A percentile compares a stretch with the other conserved stretches of the same genome.
Conservation (phyloP, 2,888 invertebrate species). For the Meteorus colon region DNA sequence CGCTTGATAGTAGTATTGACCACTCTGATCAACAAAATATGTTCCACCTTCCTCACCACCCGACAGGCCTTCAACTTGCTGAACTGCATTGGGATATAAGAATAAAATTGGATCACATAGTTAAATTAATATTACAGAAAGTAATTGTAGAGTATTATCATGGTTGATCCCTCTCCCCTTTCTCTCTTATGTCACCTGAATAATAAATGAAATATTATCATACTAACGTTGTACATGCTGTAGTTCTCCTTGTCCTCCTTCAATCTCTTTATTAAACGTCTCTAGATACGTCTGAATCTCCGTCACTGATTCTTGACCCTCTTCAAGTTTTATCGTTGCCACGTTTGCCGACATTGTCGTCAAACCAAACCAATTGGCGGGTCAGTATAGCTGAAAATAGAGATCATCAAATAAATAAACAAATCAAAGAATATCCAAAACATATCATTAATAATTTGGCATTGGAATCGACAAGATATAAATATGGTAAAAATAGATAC, state of each 20-base stretch:
- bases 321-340: constrained; percentile 69
- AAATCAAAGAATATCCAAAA: not conserved
- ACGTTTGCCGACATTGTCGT: constrained; percentile 67
- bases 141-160: not conserved
- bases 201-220: constrained; percentile 26
- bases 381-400: constrained; percentile 4
- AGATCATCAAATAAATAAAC: not conserved
- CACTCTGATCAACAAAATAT: constrained; percentile 87
- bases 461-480: too few species aligned
- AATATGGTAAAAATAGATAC: too few species aligned
- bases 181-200: not conserved
- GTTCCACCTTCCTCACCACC: constrained; percentile 80
- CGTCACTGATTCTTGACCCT: constrained; percentile 76
- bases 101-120: constrained; percentile 19
- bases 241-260: constrained; percentile 75
- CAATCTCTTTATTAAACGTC: constrained; percentile 88
- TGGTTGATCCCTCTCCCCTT: not conserved
- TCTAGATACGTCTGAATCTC: constrained; percentile 88
- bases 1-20: constrained; percentile 88
- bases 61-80: constrained; percentile 71
- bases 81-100: constrained; percentile 58
- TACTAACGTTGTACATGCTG: constrained; percentile 71
- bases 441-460: not conserved
- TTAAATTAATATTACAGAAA: constrained; percentile 4
- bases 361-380: constrained; percentile 2